Percentiles rank a stretch among this genome's conserved stretches.
Conservation (phyloP, 2,113 vertebrate species). For the Brachirus orientalis region DNA sequence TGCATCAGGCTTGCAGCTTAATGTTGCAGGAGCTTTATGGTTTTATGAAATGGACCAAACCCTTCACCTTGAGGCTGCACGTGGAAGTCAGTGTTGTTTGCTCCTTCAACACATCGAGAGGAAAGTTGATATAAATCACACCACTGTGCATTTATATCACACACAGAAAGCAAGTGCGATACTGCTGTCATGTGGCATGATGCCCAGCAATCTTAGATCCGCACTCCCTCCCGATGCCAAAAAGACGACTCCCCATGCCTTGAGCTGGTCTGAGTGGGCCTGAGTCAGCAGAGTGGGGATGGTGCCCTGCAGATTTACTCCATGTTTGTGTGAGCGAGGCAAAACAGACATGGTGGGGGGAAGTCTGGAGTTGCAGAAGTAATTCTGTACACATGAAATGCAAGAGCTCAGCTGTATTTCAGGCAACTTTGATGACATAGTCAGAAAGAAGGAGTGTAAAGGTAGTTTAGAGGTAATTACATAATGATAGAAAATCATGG, state of each 20-base stretch:
- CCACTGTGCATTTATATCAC: conserved; percentile 35
- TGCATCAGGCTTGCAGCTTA: conserved; percentile 29
- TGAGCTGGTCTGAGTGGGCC: conserved; percentile 33
- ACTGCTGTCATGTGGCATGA: conserved; percentile 30
- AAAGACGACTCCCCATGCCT: conserved; percentile 65
- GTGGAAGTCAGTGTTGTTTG: conserved; percentile 28
- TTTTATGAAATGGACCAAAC: conserved; percentile 31
- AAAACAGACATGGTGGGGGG: conserved; percentile 36
- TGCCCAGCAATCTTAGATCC: conserved; percentile 54
- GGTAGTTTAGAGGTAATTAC: conserved; percentile 50
- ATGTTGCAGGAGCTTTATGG: conserved; percentile 24
- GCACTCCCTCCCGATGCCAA: conserved; percentile 38
- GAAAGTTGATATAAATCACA: conserved; percentile 39
- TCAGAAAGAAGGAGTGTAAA: conserved; percentile 20
- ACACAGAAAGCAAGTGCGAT: conserved; percentile 31
- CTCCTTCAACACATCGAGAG: conserved; percentile 18
- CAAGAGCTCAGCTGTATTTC: conserved; percentile 48
- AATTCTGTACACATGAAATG: conserved; percentile 48
- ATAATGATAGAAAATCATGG: conserved; percentile 47
- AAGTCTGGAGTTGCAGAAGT: conserved; percentile 5
- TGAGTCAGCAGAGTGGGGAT: conserved; percentile 69
- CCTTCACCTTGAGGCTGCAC: conserved; percentile 28
- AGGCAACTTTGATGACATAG: conserved; percentile 51
- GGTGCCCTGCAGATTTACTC: conserved; percentile 57
- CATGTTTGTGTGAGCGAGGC: conserved; percentile 47